Conservation (phyloP, 2,888 invertebrate genomes). For the Parthenolecanium corni region DNA sequence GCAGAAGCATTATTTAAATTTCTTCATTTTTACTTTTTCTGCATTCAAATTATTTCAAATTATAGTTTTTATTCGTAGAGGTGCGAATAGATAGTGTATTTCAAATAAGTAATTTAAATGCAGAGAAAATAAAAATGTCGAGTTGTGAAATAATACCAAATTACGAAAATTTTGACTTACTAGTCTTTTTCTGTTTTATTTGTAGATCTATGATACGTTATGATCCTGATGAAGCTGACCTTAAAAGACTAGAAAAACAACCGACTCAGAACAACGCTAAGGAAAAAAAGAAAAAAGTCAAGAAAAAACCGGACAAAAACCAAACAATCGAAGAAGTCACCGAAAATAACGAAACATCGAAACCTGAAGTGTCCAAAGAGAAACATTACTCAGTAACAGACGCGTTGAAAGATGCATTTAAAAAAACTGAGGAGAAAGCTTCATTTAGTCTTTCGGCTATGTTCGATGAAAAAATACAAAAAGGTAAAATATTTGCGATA, state of each 20-base stretch:
- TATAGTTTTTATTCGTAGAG: too few relatives aligned
- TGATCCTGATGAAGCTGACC: slow-evolving; percentile 30
- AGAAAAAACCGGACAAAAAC: slow-evolving; percentile 2
- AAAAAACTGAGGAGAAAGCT: slow-evolving; percentile 6
- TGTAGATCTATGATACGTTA: slow-evolving; percentile 27
- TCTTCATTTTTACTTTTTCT: too few relatives aligned
- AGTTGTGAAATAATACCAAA: too few relatives aligned
- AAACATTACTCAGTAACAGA: slow-evolving; percentile 29
- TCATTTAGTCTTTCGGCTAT: slow-evolving; percentile 12
- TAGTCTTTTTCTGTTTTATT: too few relatives aligned
- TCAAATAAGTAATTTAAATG: too few relatives aligned
- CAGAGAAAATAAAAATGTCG: too few relatives aligned
- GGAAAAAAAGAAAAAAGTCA: slow-evolving; percentile 8
- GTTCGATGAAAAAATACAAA: slow-evolving; percentile 7
- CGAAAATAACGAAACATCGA: neutral
- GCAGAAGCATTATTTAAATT: too few relatives aligned
- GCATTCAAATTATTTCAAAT: too few relatives aligned
- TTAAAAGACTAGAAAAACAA: slow-evolving; percentile 26
- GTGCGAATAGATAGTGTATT: too few relatives aligned
- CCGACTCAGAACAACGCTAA: slow-evolving; percentile 6
- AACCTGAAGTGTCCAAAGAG: slow-evolving; percentile 28
- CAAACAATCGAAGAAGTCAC: slow-evolving; percentile 4
- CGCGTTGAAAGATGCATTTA: slow-evolving; percentile 29
- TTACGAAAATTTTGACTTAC: too few relatives aligned
- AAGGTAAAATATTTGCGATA: neutral